A percentile compares a stretch with the other conserved stretches of the same genome.
Evolutionary conservation across 2,888 invertebrate genomes (phyloP).

Genomic region (Plutella xylostella): DNA sequence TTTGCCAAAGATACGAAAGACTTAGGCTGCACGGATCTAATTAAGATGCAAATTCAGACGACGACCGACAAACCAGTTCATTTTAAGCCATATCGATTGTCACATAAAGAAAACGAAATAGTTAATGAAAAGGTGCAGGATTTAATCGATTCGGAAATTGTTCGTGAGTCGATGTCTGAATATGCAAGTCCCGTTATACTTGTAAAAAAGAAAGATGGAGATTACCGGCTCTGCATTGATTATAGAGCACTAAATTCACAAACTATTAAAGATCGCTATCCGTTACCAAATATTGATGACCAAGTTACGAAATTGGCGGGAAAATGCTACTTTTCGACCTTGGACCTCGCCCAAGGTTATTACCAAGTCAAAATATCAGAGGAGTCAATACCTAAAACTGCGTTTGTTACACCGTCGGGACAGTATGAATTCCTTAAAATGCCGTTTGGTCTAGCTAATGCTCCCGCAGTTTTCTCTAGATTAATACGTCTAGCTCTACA

Average conservation of each 20-base stretch:
- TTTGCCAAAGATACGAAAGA: too few species aligned
- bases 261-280: conserved; percentile 8
- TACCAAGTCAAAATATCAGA: conserved; percentile 7
- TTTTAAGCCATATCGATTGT: conserved; percentile 14
- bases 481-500: not conserved
- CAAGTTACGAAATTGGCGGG: conserved; percentile 2
- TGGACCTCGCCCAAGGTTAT: conserved; percentile 12
- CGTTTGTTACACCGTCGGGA: conserved; percentile 11
- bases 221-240: conserved; percentile 21
- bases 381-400: conserved; percentile 8
- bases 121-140: conserved; percentile 16
- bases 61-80: conserved; percentile 10
- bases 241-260: conserved; percentile 19
- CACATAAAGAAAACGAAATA: conserved; percentile 16
- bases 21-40: too few species aligned
- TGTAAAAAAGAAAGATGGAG: conserved; percentile 22
- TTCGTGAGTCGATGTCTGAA: conserved; percentile 19
- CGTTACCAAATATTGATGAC: conserved; percentile 11
- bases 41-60: too few species aligned
- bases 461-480: conserved; percentile 12
- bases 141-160: conserved; percentile 20
- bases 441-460: conserved; percentile 13
- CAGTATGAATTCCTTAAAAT: conserved; percentile 12
- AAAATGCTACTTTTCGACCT: conserved; percentile 9
- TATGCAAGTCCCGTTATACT: conserved; percentile 22